These are phyloP conservation scores for Glareola pratincola DNA, from an alignment of 2,113 vertebrate species.

Conservation along the genomic window DNA sequence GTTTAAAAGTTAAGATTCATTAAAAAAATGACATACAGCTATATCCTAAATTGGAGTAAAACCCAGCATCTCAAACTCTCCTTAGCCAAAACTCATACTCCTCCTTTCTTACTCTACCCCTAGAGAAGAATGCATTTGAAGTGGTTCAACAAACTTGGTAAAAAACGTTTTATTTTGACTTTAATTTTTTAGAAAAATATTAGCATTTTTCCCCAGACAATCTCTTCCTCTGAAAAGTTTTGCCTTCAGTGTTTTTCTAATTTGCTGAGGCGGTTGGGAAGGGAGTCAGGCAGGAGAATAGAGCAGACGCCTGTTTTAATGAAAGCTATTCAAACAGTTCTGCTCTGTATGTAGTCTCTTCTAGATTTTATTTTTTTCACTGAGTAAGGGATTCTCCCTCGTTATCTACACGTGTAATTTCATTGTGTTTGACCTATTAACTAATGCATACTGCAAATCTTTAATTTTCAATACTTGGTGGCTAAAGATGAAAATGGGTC, in stretches of 20 bases:
- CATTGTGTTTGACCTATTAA: slow-evolving; percentile 9
- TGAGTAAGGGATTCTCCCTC: background rate
- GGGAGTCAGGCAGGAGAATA: background rate
- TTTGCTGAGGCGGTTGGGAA: background rate
- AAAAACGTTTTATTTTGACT: background rate
- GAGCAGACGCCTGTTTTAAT: background rate
- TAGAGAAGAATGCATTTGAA: background rate
- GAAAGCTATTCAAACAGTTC: background rate
- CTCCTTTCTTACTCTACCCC: background rate
- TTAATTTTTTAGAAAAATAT: background rate
- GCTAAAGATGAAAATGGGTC: background rate
- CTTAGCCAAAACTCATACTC: background rate
- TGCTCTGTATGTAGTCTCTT: background rate
- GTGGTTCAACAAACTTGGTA: background rate
- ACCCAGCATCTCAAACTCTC: background rate
- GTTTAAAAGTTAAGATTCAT: background rate
- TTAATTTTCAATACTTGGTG: background rate
- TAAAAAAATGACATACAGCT: background rate
- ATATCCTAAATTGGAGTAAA: background rate
- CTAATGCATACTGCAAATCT: background rate
- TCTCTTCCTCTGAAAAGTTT: background rate
- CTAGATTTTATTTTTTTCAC: background rate
- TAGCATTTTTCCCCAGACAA: background rate
- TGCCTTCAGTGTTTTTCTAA: background rate
- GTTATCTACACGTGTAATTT: background rate